phyloP scores from a whole-genome alignment of 30 jellyfish, hydroid and myxozoan genomes.

The Sanderia malayensis region DNA sequence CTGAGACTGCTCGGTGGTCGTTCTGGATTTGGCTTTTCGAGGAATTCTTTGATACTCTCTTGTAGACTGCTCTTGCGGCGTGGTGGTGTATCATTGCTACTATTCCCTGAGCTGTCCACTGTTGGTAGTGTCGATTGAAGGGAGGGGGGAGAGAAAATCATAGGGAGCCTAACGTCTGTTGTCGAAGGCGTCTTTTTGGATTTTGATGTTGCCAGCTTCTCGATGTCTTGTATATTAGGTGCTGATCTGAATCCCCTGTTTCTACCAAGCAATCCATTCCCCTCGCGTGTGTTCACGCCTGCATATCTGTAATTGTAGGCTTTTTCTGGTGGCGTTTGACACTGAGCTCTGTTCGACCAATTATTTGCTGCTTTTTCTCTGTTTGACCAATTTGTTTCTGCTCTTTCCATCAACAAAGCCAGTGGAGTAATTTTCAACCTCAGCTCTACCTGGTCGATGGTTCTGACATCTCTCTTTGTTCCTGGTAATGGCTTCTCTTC shows the following conservation, averaged over 20 bases:
- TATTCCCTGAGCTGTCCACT: background rate
- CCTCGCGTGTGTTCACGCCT: background rate
- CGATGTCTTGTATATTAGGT: slow-evolving; percentile 22
- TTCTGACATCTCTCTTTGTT: slow-evolving; percentile 22
- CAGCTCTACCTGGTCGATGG: slow-evolving; percentile 29
- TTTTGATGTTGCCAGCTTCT: background rate
- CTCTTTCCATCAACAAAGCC: slow-evolving; percentile 19
- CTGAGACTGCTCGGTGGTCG: slow-evolving; percentile 53
- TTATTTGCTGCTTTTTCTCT: too few species aligned
- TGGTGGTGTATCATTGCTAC: background rate
- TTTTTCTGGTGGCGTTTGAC: slow-evolving; percentile 16
- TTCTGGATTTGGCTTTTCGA: slow-evolving; percentile 53
- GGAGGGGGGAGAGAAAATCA: background rate
- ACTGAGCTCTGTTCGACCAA: slow-evolving; percentile 10
- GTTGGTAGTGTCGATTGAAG: background rate
- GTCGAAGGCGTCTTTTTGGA: background rate
- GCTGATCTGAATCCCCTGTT: slow-evolving; percentile 38
- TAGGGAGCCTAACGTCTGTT: background rate
- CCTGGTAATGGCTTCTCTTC: slow-evolving; percentile 7
- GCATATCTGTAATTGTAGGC: slow-evolving; percentile 46
- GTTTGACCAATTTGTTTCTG: slow-evolving; percentile 28
- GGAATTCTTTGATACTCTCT: slow-evolving; percentile 30
- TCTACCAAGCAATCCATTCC: background rate
- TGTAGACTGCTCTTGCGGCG: background rate
- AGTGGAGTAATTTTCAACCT: slow-evolving; percentile 48